These are phyloP conservation scores for Platalea minor DNA, from an alignment of 2,797 vertebrate species.

Conservation along the genomic window DNA sequence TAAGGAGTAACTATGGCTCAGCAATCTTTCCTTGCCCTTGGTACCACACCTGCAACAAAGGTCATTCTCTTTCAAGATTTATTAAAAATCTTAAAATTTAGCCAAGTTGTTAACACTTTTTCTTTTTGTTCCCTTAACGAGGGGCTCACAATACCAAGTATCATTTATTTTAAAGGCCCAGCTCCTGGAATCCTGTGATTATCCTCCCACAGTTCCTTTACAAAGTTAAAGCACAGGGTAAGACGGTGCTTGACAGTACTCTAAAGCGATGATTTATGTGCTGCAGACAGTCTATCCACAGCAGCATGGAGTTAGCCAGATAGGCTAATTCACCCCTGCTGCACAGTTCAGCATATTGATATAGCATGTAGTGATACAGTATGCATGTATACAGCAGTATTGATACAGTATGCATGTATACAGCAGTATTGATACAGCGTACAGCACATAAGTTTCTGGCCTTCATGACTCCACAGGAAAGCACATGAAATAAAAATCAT, in stretches of 20 bases:
- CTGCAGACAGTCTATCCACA: background rate
- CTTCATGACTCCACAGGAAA: background rate
- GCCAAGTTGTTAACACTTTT: background rate
- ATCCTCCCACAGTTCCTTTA: background rate
- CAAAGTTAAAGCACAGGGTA: background rate
- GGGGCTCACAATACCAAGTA: background rate
- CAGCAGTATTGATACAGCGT: no score
- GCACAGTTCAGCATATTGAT: background rate
- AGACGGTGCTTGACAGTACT: background rate
- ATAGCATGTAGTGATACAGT: background rate
- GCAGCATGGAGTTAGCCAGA: background rate
- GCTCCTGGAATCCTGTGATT: background rate
- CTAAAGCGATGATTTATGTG: background rate
- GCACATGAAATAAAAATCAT: background rate
- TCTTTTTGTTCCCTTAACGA: background rate
- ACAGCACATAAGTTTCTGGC: background rate
- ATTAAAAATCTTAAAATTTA: background rate
- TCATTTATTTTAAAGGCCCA: background rate
- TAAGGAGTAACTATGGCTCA: background rate
- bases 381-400: background rate
- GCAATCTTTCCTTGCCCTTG: background rate
- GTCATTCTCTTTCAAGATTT: background rate
- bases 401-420: no score
- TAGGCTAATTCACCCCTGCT: background rate
- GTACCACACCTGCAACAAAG: background rate